Conservation (phyloP, 2,888 invertebrate species). For the Chamaedrilus cognettii region DNA sequence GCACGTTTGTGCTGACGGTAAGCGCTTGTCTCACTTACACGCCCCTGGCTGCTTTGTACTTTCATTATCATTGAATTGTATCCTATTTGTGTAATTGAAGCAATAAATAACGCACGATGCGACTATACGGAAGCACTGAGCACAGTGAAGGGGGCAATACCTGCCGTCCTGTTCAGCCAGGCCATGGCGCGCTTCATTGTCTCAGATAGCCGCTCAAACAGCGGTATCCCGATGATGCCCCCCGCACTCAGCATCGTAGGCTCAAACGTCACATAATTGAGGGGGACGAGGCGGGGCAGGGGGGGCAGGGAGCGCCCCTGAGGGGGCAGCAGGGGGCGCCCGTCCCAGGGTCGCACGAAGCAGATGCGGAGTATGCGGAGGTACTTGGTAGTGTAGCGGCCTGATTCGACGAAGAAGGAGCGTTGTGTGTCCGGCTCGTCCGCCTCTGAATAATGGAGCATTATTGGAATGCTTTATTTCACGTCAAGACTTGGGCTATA, state of each 20-base stretch:
- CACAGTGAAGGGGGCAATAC: too few relatives aligned
- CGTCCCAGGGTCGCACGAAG: slow-evolving; percentile 36
- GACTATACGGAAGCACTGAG: too few relatives aligned
- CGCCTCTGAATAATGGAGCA: slow-evolving; percentile 13
- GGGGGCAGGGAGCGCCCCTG: background rate
- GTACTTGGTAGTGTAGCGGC: slow-evolving; percentile 39
- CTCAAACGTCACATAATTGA: slow-evolving; percentile 38
- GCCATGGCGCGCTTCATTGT: slow-evolving; percentile 39
- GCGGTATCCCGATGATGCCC: slow-evolving; percentile 40
- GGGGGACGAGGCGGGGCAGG: slow-evolving; percentile 8
- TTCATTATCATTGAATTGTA: too few relatives aligned
- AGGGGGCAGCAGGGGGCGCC: slow-evolving; percentile 14
- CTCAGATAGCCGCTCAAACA: slow-evolving; percentile 37
- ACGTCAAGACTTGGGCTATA: too few relatives aligned
- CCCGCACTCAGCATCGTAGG: slow-evolving; percentile 40
- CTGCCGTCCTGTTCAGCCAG: slow-evolving; percentile 34
- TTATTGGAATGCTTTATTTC: too few relatives aligned
- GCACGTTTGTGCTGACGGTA: too few relatives aligned
- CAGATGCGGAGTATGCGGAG: slow-evolving; percentile 39
- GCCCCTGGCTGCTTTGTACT: too few relatives aligned
- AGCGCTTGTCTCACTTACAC: too few relatives aligned
- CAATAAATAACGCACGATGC: background rate
- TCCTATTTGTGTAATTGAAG: too few relatives aligned
- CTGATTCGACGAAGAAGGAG: slow-evolving; percentile 41
- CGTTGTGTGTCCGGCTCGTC: slow-evolving; percentile 39